Conservation (phyloP, 1,140 invertebrate genomes). For the Goniozus legneri region DNA sequence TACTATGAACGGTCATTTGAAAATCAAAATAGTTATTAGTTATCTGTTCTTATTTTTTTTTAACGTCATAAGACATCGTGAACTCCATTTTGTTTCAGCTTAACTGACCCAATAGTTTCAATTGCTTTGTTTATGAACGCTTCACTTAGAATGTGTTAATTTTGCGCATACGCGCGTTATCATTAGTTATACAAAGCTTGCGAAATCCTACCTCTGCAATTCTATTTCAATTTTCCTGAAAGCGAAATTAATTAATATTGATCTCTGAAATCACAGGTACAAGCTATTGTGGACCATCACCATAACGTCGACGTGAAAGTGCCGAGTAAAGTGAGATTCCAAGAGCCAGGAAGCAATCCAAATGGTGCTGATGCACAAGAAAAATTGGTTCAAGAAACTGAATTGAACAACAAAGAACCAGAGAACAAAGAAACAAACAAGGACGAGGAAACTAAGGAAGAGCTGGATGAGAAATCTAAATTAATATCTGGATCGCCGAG, state of each 20-base stretch:
- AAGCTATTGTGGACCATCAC: conserved; percentile 88
- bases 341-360: conserved; percentile 62
- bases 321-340: conserved; percentile 81
- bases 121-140: too few species aligned
- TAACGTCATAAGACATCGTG: neutral
- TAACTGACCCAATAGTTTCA: conserved; percentile 47
- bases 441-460: conserved; percentile 19
- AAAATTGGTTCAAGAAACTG: conserved; percentile 33
- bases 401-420: conserved; percentile 26
- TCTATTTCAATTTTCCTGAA: too few species aligned
- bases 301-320: conserved; percentile 71
- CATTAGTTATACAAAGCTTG: too few species aligned
- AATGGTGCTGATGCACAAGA: conserved; percentile 33
- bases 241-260: too few species aligned
- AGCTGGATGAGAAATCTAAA: conserved; percentile 29
- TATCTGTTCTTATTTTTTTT: too few species aligned
- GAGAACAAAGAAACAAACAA: conserved; percentile 26
- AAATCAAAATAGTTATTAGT: too few species aligned
- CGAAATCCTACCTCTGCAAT: too few species aligned
- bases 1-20: neutral
- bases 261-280: too few species aligned
- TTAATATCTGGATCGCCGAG: conserved; percentile 36
- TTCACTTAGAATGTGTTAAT: too few species aligned
- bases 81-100: conserved; percentile 40
- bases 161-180: too few species aligned